These are phyloP conservation scores for Periophthalmus magnuspinnatus DNA, from an alignment of 2,797 vertebrate genomes.

Conservation along the genomic window DNA sequence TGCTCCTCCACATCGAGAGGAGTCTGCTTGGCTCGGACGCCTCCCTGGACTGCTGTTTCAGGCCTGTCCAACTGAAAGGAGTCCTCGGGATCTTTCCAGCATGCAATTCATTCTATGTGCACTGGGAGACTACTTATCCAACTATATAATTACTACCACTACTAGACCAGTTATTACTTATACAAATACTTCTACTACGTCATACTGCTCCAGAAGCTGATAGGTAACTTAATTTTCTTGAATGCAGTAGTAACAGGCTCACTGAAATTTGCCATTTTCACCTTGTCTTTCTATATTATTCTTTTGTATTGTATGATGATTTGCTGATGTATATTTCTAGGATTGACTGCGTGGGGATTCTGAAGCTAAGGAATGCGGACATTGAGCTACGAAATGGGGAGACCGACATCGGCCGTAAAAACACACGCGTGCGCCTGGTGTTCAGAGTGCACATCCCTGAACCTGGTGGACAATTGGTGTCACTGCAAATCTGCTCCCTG, in stretches of 20 bases:
- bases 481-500: slow-evolving; percentile 89
- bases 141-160: too few relatives aligned
- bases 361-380: slow-evolving; percentile 94
- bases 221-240: not conserved
- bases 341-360: slow-evolving; percentile 94
- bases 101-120: too few relatives aligned
- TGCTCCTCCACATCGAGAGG: too few relatives aligned
- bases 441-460: slow-evolving; percentile 93
- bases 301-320: not conserved
- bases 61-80: too few relatives aligned
- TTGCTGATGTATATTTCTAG: slow-evolving; percentile 57
- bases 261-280: not conserved
- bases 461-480: slow-evolving; percentile 80
- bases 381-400: slow-evolving; percentile 95
- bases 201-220: too few relatives aligned
- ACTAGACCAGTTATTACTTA: too few relatives aligned
- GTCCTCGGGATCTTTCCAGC: too few relatives aligned
- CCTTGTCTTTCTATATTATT: not conserved
- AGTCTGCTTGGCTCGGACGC: too few relatives aligned
- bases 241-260: not conserved
- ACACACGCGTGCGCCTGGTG: slow-evolving; percentile 91
- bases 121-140: too few relatives aligned
- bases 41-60: too few relatives aligned
- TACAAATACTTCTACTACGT: too few relatives aligned
- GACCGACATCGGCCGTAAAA: slow-evolving; percentile 95